Base-by-base conservation (phyloP, 2,888 invertebrate genomes). In the Coenonympha glycerion region DNA sequence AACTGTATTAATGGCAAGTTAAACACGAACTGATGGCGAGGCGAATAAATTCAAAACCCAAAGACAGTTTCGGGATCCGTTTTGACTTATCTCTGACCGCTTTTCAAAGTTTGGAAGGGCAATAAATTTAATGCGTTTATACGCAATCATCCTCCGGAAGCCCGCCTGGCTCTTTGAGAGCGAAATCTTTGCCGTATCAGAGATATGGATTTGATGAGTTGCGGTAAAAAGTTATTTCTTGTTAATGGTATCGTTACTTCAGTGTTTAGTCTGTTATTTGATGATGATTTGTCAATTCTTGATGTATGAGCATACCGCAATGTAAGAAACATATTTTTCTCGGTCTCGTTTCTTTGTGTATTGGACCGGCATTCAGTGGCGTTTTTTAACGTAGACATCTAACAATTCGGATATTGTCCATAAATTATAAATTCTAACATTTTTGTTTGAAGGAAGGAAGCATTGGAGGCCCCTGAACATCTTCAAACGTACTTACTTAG, bases 91-190 rank as follows among this genome's bases (percentile, higher is more conserved):
- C 57, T 55, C 33, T 49, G 42, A 53, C 46, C 44, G 44, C 30
- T 28, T 53, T 53, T 52, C 41, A 33, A 57, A 56, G 52, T 60
- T 58, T 55, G 54, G 52, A 57, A 45, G 40, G 52, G 57, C 47
- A 53, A 58, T 58, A 58, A 59, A 58, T 60, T 52, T 51, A 42
- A 55, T 49, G 50, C 52, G 55, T 57, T 60, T 51, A 55, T 52
- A 56, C 52, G 49, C 55, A 53, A 56, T 56, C 52, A 48, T 36
- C 49, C 46, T 3, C 13, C 3, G 21, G 22, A 31, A 44, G 13
- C 31, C 30, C 4, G 15, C 13, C 13, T 21, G 1, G 37, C 22
- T 37, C 22, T 26, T 44, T 15, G 31, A n/a, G 21, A 6, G n/a
- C 18, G n/a, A 15, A 42, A 39, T 48, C 54, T 40, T 44, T 26